Conservation (phyloP, 1,140 invertebrate genomes). For the Anastrepha ludens region DNA sequence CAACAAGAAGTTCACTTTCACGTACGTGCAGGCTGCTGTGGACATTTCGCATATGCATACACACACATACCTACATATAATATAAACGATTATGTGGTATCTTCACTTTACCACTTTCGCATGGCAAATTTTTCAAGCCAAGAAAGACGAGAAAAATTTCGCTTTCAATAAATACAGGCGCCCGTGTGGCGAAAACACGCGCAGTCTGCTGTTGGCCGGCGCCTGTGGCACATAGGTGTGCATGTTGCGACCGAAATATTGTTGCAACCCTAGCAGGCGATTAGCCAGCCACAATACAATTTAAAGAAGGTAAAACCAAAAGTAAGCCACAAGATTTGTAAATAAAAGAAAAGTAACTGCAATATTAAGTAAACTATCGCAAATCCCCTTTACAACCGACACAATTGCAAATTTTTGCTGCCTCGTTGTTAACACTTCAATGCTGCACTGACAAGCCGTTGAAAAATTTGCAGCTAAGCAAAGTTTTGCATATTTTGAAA, state of each 20-base stretch:
- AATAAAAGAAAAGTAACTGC: neutral
- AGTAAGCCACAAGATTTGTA: neutral
- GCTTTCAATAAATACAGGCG: conserved; percentile 44
- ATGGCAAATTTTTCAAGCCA: conserved; percentile 2
- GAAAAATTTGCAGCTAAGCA: neutral
- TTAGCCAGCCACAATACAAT: neutral
- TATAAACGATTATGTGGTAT: neutral
- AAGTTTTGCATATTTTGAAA: neutral
- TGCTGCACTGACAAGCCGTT: neutral
- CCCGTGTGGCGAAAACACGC: neutral
- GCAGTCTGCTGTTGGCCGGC: conserved; percentile 3
- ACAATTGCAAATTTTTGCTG: neutral
- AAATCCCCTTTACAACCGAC: neutral
- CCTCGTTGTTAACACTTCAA: neutral
- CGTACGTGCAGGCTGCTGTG: neutral
- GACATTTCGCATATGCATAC: neutral
- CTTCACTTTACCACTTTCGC: neutral
- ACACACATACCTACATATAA: neutral
- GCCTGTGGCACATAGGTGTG: neutral
- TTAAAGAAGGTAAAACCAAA: neutral
- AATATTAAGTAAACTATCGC: neutral
- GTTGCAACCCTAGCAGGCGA: neutral
- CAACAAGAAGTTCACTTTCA: conserved; percentile 1
- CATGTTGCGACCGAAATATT: neutral
- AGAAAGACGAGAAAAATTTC: conserved; percentile 5